A percentile compares a stretch with the other conserved stretches of the same genome.
phyloP scores from a whole-genome alignment of 2,888 invertebrate species.

The Caenorhabditis imperialis region DNA sequence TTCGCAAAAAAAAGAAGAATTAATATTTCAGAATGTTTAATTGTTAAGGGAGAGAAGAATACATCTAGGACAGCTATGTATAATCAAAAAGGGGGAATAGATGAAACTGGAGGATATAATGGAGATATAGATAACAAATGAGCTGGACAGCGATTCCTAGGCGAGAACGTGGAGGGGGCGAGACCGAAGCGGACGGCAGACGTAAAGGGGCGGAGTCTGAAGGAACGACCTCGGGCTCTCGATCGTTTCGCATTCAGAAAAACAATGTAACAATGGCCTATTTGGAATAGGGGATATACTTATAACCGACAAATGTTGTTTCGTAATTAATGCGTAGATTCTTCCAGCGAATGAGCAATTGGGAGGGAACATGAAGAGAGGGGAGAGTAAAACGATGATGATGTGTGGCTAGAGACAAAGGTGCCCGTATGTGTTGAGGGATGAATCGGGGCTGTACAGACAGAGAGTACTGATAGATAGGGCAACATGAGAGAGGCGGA shows the following conservation, averaged over 20 bases:
- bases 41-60: slow-evolving; percentile 32
- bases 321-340: slow-evolving; percentile 40
- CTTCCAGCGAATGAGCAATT: slow-evolving; percentile 21
- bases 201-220: slow-evolving; percentile 12
- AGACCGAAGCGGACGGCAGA: slow-evolving; percentile 3
- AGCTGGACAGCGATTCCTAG: slow-evolving; percentile 26
- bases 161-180: slow-evolving; percentile 12
- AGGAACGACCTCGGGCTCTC: background rate
- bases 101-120: background rate
- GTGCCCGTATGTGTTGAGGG: slow-evolving; percentile 27
- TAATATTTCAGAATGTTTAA: slow-evolving; percentile 23
- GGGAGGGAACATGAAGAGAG: background rate
- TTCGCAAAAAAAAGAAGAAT: background rate
- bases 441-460: slow-evolving; percentile 29
- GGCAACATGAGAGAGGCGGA: too few relatives aligned
- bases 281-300: slow-evolving; percentile 17
- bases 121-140: slow-evolving; percentile 30
- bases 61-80: slow-evolving; percentile 29
- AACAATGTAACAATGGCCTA: slow-evolving; percentile 51
- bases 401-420: slow-evolving; percentile 23
- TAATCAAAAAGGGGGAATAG: slow-evolving; percentile 11
- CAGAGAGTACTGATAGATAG: slow-evolving; percentile 16
- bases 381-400: slow-evolving; percentile 13
- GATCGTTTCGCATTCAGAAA: slow-evolving; percentile 25
- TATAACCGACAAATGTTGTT: too few relatives aligned